phyloP scores from a whole-genome alignment of 1,140 invertebrate genomes.

The Cydia strobilella region DNA sequence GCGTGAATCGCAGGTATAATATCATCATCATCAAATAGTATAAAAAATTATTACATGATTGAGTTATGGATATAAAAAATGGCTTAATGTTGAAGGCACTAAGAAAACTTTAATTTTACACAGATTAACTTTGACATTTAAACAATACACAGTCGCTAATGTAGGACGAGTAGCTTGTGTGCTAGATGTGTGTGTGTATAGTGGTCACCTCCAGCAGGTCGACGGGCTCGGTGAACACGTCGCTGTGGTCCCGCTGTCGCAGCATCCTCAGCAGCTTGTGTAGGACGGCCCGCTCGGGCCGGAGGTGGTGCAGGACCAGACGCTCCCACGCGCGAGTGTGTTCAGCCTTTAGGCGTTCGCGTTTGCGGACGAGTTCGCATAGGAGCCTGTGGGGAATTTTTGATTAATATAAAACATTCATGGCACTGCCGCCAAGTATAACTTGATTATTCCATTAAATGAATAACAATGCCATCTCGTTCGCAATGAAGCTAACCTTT shows the following conservation, averaged over 20 bases:
- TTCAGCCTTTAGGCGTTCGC: slow-evolving; percentile 96
- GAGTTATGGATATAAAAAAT: too few relatives aligned
- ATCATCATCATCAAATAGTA: too few relatives aligned
- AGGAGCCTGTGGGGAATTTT: slow-evolving; percentile 83
- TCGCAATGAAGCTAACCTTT: too few relatives aligned
- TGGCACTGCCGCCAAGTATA: too few relatives aligned
- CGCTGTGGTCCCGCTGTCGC: slow-evolving; percentile 88
- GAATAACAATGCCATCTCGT: too few relatives aligned
- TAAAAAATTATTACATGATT: too few relatives aligned
- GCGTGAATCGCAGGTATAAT: too few relatives aligned
- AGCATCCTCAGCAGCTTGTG: slow-evolving; percentile 88
- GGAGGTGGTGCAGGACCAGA: slow-evolving; percentile 89
- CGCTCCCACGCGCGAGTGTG: slow-evolving; percentile 90
- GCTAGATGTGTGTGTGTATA: slow-evolving; percentile 81
- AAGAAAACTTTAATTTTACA: too few relatives aligned
- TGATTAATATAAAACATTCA: not conserved
- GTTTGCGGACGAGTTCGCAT: slow-evolving; percentile 96
- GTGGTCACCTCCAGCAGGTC: slow-evolving; percentile 87
- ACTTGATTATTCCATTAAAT: too few relatives aligned
- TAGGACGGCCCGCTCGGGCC: slow-evolving; percentile 90
- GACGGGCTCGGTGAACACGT: slow-evolving; percentile 96
- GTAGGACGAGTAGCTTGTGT: slow-evolving; percentile 88
- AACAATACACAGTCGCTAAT: too few relatives aligned
- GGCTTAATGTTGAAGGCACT: too few relatives aligned
- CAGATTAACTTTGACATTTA: too few relatives aligned